Evolutionary conservation across 1,140 invertebrate species (phyloP), one percentile per base, ranked within the genome.

Genomic region (Leptinotarsa defecta): DNA sequence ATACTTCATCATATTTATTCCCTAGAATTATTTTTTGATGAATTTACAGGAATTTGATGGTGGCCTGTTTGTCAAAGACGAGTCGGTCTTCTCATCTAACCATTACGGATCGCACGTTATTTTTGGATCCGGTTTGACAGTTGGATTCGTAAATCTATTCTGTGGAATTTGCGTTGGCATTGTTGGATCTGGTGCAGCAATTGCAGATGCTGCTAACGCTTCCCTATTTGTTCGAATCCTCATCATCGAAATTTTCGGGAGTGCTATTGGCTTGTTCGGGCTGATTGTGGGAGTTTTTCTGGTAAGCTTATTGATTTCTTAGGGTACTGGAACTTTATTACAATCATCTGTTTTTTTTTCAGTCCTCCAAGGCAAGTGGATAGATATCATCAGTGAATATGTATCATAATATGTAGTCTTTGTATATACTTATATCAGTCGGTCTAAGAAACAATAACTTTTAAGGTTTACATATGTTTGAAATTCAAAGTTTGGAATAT

Each of bases 171-270:
- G 93, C 81, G 95, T 97, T 62, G 95, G 95, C 48, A 91, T 96
- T 80, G 95, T 97, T 73, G 95, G 91, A 17, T 96, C 94, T 74
- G 95, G 95, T 74, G 95, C 95, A 65, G 95, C 95, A 19, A 87
- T 97, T 34, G 92, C 95, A 62, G 95, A 97, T 88, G 95, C 95
- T 74, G 94, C 95, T 5, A 95, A 96, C 87, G 88, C 93, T 4
- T 88, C 91, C 11, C 89, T 97, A n/a, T 97, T 97, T 85, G 95
- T 97, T 3, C 96, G 96, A 86, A 95, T 97, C 84, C 89, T 97
- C 19, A 96, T 97, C 83, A 91, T 97, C 64, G 95, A 97, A 88
- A 97, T 97, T 85, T 97, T 97, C 86, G 95, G 94, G 17, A 95
- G 92, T 86, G 95, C 95, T 76, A 96, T 97, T 86, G 95, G 95